Base-by-base conservation (phyloP, 2,797 vertebrate species). In the Heliangelus exortis region DNA sequence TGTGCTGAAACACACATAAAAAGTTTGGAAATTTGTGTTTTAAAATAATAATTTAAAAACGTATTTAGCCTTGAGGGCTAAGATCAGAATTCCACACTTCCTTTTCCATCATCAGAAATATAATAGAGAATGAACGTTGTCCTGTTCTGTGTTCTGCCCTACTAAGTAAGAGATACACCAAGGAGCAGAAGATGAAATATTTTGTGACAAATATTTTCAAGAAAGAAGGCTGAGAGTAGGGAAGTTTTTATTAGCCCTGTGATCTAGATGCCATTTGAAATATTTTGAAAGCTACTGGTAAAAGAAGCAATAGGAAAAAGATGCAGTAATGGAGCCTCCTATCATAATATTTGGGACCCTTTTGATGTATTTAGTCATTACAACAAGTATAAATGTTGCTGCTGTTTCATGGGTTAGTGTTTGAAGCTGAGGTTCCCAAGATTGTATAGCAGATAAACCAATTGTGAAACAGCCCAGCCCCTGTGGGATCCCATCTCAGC, bases 351-450 rank as follows among this genome's bases (percentile, higher is more conserved):
- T 89, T 34, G 67, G 21, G 55, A 85, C 16, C 15, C 22, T 7
- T 66, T 87, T 84, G 7, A 31, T 67, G 20, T 47, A 29, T 66
- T 74, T 90, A 29, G 47, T 84, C 41, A 17, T 71, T 76, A 10
- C 63, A 25, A 10, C 34, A 89, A 75, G 19, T 58, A 43, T 81
- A 53, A 69, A 21, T 81, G 59, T 86, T 91, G 26, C 22, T 71
- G 31, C 67, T 67, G 43, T 78, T 79, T 48, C 34, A 15, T 19
- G 66, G 43, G 25, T 84, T 91, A 57, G 20, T 36, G 55, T 72
- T 47, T 75, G 82, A 53, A 87, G 55, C 58, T 69, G 79, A 91
- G 69, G n/a, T 92, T 93, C 84, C 62, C 51, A 39, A 90, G 86
- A 77, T 82, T 10, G 0, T 23, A 4, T 88, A 20, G 82, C 39